Conservation (phyloP, 2,113 vertebrate genomes). For the Acanthisitta chloris region DNA sequence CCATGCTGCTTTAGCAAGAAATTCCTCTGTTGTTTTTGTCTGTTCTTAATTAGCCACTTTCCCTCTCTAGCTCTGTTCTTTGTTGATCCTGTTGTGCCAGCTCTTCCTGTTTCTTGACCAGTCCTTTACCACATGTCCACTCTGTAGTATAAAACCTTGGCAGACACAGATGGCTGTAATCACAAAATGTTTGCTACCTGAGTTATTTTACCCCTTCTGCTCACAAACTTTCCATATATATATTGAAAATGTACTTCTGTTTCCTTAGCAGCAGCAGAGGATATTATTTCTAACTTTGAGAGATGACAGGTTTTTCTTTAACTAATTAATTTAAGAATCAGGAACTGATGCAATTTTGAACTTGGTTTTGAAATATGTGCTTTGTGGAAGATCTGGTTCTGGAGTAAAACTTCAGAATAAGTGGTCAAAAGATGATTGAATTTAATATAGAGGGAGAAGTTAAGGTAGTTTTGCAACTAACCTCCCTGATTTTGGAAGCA, state of each 20-base stretch:
- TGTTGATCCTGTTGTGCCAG: neutral
- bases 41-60: neutral
- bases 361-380: neutral
- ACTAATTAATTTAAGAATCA: neutral
- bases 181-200: neutral
- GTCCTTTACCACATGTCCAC: neutral
- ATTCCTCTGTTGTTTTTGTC: neutral
- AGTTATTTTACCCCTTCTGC: neutral
- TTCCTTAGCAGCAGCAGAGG: neutral
- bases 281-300: neutral
- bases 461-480: neutral
- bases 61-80: neutral
- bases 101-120: neutral
- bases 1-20: neutral
- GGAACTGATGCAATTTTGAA: neutral
- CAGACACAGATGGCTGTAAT: neutral
- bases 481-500: neutral
- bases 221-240: neutral
- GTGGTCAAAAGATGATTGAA: neutral
- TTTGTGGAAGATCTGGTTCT: neutral
- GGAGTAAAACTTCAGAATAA: neutral
- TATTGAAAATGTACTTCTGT: neutral
- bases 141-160: neutral
- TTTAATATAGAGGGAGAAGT: neutral
- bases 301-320: neutral